These are phyloP conservation scores for Semnornis frantzii DNA, from an alignment of 2,113 vertebrate species.

Conservation along the genomic window DNA sequence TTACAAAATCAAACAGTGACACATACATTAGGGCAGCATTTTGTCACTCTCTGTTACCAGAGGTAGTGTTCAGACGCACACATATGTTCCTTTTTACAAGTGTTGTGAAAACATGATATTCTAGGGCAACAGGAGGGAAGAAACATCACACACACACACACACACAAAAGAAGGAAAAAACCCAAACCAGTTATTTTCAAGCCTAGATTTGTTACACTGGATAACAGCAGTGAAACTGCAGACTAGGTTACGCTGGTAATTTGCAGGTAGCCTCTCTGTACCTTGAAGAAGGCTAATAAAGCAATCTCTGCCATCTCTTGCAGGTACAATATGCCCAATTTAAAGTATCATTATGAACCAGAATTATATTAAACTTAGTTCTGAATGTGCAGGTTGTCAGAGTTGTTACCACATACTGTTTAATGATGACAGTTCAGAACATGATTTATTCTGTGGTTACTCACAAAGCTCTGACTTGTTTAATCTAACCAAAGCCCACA, in stretches of 20 bases:
- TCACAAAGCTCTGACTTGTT: background rate
- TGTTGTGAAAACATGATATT: background rate
- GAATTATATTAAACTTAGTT: background rate
- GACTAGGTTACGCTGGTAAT: background rate
- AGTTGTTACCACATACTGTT: background rate
- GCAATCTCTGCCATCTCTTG: background rate
- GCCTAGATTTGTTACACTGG: background rate
- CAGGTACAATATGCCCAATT: background rate
- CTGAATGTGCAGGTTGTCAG: background rate
- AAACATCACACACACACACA: background rate
- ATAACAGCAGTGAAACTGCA: background rate
- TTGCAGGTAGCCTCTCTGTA: background rate
- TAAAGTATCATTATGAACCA: background rate
- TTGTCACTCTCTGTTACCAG: background rate
- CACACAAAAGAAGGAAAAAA: background rate
- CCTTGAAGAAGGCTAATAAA: background rate
- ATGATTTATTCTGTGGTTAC: background rate
- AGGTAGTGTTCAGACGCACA: slow-evolving; percentile 23
- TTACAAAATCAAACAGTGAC: slow-evolving; percentile 72
- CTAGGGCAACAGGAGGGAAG: background rate
- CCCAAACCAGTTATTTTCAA: background rate
- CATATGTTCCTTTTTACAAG: background rate
- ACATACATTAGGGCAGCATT: background rate
- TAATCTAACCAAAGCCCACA: background rate
- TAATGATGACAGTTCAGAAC: background rate